Percentiles rank a stretch among this genome's conserved stretches.
phyloP scores from a whole-genome alignment of 2,113 vertebrate genomes.

The Ceyx margarethae region DNA sequence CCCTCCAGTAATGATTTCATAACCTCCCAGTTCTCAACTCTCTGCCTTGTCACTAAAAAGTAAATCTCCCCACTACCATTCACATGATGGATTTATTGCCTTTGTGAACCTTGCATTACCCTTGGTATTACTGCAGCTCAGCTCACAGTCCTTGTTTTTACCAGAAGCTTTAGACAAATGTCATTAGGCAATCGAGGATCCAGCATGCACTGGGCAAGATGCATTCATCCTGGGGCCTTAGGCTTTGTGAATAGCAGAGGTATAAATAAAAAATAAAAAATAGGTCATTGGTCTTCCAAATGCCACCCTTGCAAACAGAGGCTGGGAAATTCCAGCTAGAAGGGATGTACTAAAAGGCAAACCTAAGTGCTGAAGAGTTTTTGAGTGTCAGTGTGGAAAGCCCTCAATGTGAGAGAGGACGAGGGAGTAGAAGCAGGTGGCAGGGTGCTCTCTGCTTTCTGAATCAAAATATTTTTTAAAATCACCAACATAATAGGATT shows the following conservation, averaged over 20 bases:
- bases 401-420: background rate
- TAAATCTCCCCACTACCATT: background rate
- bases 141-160: background rate
- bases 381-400: background rate
- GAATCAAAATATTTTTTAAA: background rate
- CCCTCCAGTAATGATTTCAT: background rate
- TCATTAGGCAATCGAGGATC: background rate
- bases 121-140: background rate
- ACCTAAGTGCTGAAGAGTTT: background rate
- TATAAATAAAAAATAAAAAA: background rate
- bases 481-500: background rate
- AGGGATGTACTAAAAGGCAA: background rate
- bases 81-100: background rate
- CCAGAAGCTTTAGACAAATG: background rate
- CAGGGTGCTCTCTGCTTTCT: background rate
- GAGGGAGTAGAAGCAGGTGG: background rate
- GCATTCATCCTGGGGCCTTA: background rate
- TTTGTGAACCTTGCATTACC: background rate
- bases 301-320: background rate
- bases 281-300: background rate
- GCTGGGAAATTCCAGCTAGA: background rate
- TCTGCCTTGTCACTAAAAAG: background rate
- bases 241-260: background rate
- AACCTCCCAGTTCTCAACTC: background rate
- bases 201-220: background rate